Evolutionary conservation across 1,140 invertebrate genomes (phyloP).

Genomic region (Maniola jurtina): DNA sequence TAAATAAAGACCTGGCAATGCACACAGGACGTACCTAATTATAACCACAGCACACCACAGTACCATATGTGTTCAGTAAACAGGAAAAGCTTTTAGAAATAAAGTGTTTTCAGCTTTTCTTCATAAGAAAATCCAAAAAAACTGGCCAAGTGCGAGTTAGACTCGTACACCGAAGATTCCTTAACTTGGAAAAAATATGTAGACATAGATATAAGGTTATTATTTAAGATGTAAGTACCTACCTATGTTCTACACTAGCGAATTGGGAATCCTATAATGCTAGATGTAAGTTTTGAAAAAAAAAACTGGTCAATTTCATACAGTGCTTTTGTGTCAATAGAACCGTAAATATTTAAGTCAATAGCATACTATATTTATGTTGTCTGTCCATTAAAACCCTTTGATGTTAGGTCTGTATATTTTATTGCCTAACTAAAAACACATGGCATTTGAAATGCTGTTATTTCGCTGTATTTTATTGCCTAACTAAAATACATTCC

Average conservation of each 20-base stretch:
- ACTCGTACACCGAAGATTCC: neutral
- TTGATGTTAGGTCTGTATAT: neutral
- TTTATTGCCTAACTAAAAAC: no score
- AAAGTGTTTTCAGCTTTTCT: neutral
- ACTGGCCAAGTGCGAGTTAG: neutral
- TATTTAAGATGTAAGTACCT: no score
- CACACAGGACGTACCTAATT: neutral
- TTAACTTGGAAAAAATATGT: no score
- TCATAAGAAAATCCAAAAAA: neutral
- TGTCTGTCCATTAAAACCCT: neutral
- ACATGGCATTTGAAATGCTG: neutral
- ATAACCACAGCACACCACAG: neutral
- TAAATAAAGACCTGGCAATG: neutral
- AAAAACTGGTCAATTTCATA: no score
- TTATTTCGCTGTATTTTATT: neutral
- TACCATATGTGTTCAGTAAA: no score
- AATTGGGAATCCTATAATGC: no score
- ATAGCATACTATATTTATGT: no score
- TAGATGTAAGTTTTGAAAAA: no score
- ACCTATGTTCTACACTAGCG: no score
- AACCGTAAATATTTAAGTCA: no score
- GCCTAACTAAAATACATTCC: neutral
- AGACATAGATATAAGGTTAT: no score
- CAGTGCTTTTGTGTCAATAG: no score
- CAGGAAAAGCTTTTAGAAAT: slow-evolving; percentile 1